Evolutionary conservation across 2,113 vertebrate species (phyloP), one percentile per base, ranked within the genome.

Genomic region (Epinephelus moara): DNA sequence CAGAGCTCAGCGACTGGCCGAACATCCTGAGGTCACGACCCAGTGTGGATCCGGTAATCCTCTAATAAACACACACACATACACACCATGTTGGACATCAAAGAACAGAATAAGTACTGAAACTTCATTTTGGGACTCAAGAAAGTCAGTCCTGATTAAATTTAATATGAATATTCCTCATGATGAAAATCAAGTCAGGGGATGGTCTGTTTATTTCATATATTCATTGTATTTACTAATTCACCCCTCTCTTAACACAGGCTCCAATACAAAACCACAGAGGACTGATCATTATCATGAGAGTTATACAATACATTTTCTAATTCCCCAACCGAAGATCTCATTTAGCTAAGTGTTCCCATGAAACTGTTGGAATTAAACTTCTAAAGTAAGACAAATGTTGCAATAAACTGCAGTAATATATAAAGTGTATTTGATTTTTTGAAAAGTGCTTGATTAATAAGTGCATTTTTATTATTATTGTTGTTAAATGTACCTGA

Each of bases 1-100:
- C 91, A 10, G 94, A 92, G 80, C 69, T 93, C 63, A 94, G 84
- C 1, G 94, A 94, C 61, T 93, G 93, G 33, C 94, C 94, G 0
- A 94, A 94, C 94, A 94, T 94, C 75, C 57, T 84, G 59, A 94
- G 85, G 75, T 92, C 71, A 45, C 37, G 85, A 64, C 92, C 92
- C 69, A 94, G 42, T 1, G 80, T 86, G 14, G 90, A 87, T 14
- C 92, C 92, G 3, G 84, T 73, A 21, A 94, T 94, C 75, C 91
- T 92, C 94, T 94, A 78, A 67, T 30, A 83, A 49, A 70, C 45
- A 84, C 17, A 71, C 27, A 75, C 37, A 78, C 13, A 76, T 25
- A 50, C 21, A 69, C 18, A 52, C 21, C 21, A 52, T 47, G 25
- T 42, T 56, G 11, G 37, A 70, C 52, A 21, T 64, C 18, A 55